A percentile compares a stretch with the other conserved stretches of the same genome.
Conservation (phyloP, 2,888 invertebrate genomes). For the Tridacna crocea region DNA sequence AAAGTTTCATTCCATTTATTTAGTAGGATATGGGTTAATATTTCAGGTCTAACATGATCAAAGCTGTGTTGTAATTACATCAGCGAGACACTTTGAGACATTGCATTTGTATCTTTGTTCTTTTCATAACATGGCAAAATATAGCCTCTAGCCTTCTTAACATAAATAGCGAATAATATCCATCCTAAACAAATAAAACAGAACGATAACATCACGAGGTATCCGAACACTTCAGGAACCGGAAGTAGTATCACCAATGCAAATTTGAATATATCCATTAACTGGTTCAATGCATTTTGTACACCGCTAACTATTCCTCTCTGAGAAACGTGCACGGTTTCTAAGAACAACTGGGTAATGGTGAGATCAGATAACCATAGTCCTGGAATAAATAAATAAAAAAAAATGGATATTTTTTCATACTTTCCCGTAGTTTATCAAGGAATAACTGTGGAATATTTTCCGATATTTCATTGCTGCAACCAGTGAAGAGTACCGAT, state of each 20-base stretch:
- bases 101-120: not conserved
- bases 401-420: not conserved
- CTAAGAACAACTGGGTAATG: slow-evolving; percentile 85
- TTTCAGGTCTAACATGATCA: too few relatives aligned
- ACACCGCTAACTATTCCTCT: slow-evolving; percentile 84
- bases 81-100: not conserved
- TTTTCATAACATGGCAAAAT: slow-evolving; percentile 40
- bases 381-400: slow-evolving; percentile 71
- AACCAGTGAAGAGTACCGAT: too few relatives aligned
- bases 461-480: too few relatives aligned
- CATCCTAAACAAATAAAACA: slow-evolving; percentile 65
- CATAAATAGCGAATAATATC: slow-evolving; percentile 60
- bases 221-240: slow-evolving; percentile 83
- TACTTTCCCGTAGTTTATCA: too few relatives aligned
- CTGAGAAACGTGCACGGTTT: slow-evolving; percentile 82
- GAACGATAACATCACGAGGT: slow-evolving; percentile 83
- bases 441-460: too few relatives aligned
- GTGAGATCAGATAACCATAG: slow-evolving; percentile 85
- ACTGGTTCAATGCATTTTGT: slow-evolving; percentile 84
- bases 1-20: too few relatives aligned
- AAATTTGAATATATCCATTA: slow-evolving; percentile 84
- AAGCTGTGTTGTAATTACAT: too few relatives aligned
- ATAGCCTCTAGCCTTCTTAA: slow-evolving; percentile 52
- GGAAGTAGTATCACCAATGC: slow-evolving; percentile 83
- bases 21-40: too few relatives aligned